phyloP scores from a whole-genome alignment of 2,113 vertebrate species.

The Aptenodytes patagonicus region DNA sequence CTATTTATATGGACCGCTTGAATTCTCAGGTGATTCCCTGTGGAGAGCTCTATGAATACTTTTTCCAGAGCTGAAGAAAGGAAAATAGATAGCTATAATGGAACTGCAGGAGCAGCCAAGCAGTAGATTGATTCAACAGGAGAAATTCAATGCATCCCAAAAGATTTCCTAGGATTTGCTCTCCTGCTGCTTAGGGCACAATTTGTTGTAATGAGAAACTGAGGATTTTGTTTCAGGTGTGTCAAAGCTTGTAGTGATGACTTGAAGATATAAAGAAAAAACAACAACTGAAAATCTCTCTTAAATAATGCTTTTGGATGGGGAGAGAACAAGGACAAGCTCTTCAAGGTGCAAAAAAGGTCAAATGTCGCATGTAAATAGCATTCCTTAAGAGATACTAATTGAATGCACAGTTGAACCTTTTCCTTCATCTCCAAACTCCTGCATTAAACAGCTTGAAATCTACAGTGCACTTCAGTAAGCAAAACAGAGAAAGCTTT shows the following conservation, averaged over 20 bases:
- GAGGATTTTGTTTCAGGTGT: conserved; percentile 65
- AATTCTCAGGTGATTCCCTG: conserved; percentile 58
- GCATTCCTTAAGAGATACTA: background rate
- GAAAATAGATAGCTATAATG: conserved; percentile 66
- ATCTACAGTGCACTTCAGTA: background rate
- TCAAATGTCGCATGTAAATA: background rate
- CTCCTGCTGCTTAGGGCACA: conserved; percentile 52
- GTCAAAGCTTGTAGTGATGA: conserved; percentile 43
- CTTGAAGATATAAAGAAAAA: conserved; percentile 24
- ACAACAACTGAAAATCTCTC: background rate
- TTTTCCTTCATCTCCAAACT: background rate
- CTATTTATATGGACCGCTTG: conserved; percentile 21
- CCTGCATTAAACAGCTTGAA: background rate
- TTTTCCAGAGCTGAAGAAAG: conserved; percentile 52
- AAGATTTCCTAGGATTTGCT: conserved; percentile 65
- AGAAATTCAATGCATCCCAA: conserved; percentile 69
- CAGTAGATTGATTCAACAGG: conserved; percentile 75
- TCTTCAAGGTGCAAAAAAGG: background rate
- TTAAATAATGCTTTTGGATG: conserved; percentile 30
- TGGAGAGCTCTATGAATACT: conserved; percentile 36
- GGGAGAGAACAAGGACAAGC: background rate
- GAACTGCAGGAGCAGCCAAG: conserved; percentile 66
- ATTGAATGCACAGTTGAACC: background rate
- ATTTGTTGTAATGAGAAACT: conserved; percentile 73
- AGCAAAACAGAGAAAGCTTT: conserved; percentile 15